Evolutionary conservation across 1,140 invertebrate genomes (phyloP), one percentile per base, ranked within the genome.

Genomic region (Sesamia nonagrioides): DNA sequence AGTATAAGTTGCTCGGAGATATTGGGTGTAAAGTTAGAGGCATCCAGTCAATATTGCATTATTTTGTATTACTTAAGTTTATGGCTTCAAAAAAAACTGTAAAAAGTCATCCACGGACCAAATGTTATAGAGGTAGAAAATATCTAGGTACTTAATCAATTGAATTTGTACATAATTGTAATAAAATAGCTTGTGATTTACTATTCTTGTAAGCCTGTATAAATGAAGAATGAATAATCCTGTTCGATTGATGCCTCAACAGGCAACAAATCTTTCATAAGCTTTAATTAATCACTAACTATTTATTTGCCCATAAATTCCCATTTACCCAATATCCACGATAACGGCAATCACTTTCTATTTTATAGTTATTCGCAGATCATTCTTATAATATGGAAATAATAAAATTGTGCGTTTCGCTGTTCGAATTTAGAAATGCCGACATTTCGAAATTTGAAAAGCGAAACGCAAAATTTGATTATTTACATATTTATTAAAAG

Each of bases 311-410:
- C 21, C 37, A 2, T 6, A 13, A 37, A 33, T 11, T 33, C 27
- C 37, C n/a, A 17, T n/a, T 42, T 17, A 40, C 27, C 11, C 61
- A 35, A n/a, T 3, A 40, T 66, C n/a, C 7, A n/a, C 18, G n/a
- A 42, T n/a, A 33, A 42, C 18, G 37, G 61, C 17, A 52, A 52
- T 52, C 42, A 37, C 58, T 63, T 75, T 63, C 58, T 61, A 27
- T 75, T 75, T 75, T 18, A 75, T 73, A 21, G 71, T 40, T 60
- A 63, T 75, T 50, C 21, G 45, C 35, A 17, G 18, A 58, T 58
- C 37, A 11, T 74, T 42, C 6, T 42, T 13, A 63, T 50, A 15
- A 48, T 33, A 61, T 63, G 61, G 50, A 9, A 56, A 50, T 40
- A 45, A 8, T 27, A 68, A 48, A 33, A 54, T 33, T 71, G 52